Base-by-base conservation (phyloP, 2,113 vertebrate genomes). In the Plotosus lineatus region DNA sequence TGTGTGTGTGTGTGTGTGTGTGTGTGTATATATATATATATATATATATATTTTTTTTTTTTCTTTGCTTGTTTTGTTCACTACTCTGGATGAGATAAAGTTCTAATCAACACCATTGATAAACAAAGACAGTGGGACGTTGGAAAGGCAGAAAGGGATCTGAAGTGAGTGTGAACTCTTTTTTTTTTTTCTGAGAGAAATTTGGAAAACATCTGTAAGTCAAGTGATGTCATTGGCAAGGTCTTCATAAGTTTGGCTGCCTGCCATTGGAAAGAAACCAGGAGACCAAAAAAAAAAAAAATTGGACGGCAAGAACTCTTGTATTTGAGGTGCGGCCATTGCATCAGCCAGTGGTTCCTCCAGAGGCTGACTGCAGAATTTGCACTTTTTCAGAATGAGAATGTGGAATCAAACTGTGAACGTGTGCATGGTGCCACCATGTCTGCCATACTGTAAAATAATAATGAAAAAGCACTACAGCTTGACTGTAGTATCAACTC, bases 221-320 rank as follows among this genome's bases (percentile, higher is more conserved):
- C 77, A 66, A 84, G 79, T 88, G 89, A 93, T 92, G 90, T 94
- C 91, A 94, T 89, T 81, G 58, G 82, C 84, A 85, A 87, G 86
- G 78, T 84, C 86, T 81, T 86, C 81, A 85, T 81, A 89, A 85
- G 90, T 85, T 88, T 89, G 91, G 91, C 86, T 44, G 65, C 28
- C 1, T 28, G 85, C 91, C 90, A 92, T 86, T 50, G 78, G 84
- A 84, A 63, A 68, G 80, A 85, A 83, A 86, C 73, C 75, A 76
- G 61, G 77, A 81, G 44, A 86, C 60, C 53, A 3, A 78, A 80
- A 77, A 72, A 78, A 58, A 3, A 78, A 80, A 77, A 72, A 78
- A 58, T 75, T 81, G 78, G 85, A 84, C 56, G 50, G 58, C 63
- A 82, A 78, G 86, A 88, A 89, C 85, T 88, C 83, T 73, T 87